Base-by-base conservation (phyloP, 2,113 vertebrate genomes). In the Rhipidura dahli region DNA sequence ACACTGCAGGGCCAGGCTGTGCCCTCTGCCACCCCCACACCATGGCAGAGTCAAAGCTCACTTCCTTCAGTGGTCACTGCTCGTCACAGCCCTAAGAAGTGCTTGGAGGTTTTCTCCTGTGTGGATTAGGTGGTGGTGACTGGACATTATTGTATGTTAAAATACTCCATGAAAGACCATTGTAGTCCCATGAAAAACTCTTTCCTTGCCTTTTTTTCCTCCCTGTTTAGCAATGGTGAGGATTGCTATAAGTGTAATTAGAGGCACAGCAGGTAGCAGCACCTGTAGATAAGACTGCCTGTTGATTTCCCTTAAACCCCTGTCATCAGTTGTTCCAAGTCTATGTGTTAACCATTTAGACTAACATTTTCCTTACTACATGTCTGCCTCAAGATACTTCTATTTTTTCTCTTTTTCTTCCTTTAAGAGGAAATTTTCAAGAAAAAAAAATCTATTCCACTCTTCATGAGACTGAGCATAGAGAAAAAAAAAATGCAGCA, bases 1-100 rank as follows among this genome's bases (percentile, higher is more conserved):
- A 10, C 19, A 5, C 20, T 0, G 0, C 0, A 0, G 7, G 11
- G 31, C 28, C 0, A 1, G 33, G 37, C 47, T 76, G 61, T 57
- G 30, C 11, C 56, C 37, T 85, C 35, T 88, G 51, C 66, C 53
- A 30, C 10, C 47, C 31, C 23, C 63, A 3, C 39, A 59, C 15
- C 2, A 1, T 42, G 30, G n/a, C 19, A 31, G 35, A 50, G 42
- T 30, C 1, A 2, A 49, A 70, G 17, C n/a, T 94, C 19, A 1
- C 11, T 66, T 78, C 17, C 23, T 79, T 59, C 30, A 9, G 39
- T 27, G 35, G 39, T 42, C 61, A 16, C 40, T 54, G 30, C 53
- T 89, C 49, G n/a, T 68, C 31, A 71, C 37, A 61, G 31, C 45
- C n/a, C 76, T 66, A 35, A 45, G 44, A 71, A 82, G 17, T 16